These are phyloP conservation scores for Gadus macrocephalus DNA, from an alignment of 2,113 vertebrate genomes.

Conservation along the genomic window DNA sequence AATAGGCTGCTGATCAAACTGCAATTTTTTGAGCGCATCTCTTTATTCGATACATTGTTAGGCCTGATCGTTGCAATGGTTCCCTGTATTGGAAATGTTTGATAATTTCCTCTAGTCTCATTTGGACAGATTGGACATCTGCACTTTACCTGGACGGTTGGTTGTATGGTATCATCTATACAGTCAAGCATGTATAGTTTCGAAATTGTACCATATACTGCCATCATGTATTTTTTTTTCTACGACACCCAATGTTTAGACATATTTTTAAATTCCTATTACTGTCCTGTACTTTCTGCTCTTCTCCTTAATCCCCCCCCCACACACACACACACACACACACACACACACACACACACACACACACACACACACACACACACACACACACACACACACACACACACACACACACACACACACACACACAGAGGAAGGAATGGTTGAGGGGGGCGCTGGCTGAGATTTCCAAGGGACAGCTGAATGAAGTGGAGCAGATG, in stretches of 20 bases:
- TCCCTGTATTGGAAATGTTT: too few relatives aligned
- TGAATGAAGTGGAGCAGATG: conserved; percentile 85
- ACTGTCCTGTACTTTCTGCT: neutral
- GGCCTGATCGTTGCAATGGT: too few relatives aligned
- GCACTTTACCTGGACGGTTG: neutral
- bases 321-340: too few relatives aligned
- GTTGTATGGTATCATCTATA: too few relatives aligned
- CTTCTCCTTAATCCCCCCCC: conserved; percentile 14
- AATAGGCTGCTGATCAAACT: too few relatives aligned
- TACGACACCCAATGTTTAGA: neutral
- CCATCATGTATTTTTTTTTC: neutral
- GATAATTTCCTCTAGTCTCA: too few relatives aligned
- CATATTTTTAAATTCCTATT: neutral
- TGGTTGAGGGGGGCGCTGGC: conserved; percentile 82
- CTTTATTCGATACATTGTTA: too few relatives aligned
- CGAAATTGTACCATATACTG: neutral
- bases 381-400: conserved; percentile 45
- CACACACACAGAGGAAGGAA: conserved; percentile 68
- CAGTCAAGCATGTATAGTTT: neutral
- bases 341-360: too few relatives aligned
- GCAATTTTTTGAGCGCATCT: too few relatives aligned
- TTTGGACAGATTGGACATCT: neutral
- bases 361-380: too few relatives aligned
- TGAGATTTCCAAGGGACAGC: conserved; percentile 76
- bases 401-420: too few relatives aligned